Evolutionary conservation across 2,888 invertebrate genomes (phyloP).

Genomic region (Bembecia ichneumoniformis): DNA sequence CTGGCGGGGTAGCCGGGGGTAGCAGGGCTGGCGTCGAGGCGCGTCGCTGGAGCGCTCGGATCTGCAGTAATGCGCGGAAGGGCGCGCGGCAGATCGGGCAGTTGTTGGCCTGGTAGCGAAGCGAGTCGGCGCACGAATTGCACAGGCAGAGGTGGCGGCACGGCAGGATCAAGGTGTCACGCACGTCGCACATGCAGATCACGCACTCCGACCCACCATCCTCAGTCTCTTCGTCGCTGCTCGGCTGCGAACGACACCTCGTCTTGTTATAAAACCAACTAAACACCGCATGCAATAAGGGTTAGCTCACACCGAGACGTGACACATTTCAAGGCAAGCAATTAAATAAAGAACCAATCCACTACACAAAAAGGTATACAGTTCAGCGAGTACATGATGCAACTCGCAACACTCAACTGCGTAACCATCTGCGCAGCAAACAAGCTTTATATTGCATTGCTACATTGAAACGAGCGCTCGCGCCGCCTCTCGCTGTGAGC

Average conservation of each 20-base stretch:
- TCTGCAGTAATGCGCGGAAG: slow-evolving; percentile 95
- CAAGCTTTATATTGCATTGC: no score
- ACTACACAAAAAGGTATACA: no score
- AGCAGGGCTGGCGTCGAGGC: slow-evolving; percentile 57
- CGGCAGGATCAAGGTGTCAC: slow-evolving; percentile 97
- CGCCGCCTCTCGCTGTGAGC: no score
- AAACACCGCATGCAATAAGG: no score
- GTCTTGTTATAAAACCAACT: no score
- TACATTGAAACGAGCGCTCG: no score
- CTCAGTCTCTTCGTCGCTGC: slow-evolving; percentile 87
- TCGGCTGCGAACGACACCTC: slow-evolving; percentile 32
- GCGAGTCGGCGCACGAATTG: slow-evolving; percentile 96
- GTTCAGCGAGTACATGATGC: no score
- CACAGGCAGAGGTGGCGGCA: slow-evolving; percentile 99
- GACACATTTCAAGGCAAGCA: no score
- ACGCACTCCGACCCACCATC: slow-evolving; percentile 98
- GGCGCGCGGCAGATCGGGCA: slow-evolving; percentile 99
- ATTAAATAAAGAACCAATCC: no score
- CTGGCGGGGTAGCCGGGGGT: slow-evolving; percentile 51
- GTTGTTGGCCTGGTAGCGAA: slow-evolving; percentile 97
- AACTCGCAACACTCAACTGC: no score
- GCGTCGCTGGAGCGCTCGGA: slow-evolving; percentile 88
- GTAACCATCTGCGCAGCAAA: no score
- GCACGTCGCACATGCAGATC: slow-evolving; percentile 98
- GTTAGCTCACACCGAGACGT: no score